A percentile compares a stretch with the other conserved stretches of the same genome.
phyloP scores from a whole-genome alignment of 2,113 vertebrate genomes.

The Athene cunicularia region DNA sequence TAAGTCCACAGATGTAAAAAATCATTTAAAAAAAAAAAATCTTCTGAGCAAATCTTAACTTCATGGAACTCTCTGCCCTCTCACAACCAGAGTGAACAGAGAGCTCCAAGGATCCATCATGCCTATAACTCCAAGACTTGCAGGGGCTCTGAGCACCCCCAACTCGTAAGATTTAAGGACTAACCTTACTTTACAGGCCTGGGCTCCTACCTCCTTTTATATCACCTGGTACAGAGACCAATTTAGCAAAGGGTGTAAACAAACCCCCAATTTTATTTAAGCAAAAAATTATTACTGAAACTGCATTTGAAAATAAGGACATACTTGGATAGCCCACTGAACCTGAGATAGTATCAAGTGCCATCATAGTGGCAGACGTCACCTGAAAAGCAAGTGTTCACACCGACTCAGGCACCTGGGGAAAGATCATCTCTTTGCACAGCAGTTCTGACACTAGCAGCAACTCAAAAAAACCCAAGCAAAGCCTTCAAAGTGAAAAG shows the following conservation, averaged over 20 bases:
- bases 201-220: neutral
- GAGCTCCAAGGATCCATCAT: neutral
- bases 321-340: neutral
- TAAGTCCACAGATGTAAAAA: neutral
- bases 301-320: neutral
- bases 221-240: neutral
- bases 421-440: neutral
- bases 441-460: neutral
- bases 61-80: neutral
- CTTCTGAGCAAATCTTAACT: neutral
- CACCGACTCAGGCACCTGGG: rapidly evolving
- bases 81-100: neutral
- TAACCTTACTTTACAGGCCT: neutral
- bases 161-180: neutral
- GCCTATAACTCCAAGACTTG: neutral
- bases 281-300: neutral
- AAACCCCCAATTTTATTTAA: neutral
- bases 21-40: neutral
- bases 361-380: neutral
- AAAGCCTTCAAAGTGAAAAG: neutral
- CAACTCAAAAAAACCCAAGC: neutral
- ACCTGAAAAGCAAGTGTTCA: neutral
- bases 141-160: too few relatives aligned
- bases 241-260: neutral
- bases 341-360: neutral